Conservation (phyloP, 2,888 invertebrate species). For the Drosophila rubida region DNA sequence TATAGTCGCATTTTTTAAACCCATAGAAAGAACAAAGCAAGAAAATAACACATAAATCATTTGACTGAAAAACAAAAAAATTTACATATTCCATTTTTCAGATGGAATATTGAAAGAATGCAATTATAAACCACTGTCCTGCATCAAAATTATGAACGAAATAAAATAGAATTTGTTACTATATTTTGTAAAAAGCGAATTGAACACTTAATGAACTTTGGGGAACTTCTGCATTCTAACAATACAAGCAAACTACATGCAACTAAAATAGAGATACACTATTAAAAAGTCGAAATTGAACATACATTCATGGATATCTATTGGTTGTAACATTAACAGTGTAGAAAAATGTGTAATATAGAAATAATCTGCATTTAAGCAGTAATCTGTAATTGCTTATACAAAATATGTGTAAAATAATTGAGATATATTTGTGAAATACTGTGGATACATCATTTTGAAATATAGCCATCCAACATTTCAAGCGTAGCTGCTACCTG, state of each 20-base stretch:
- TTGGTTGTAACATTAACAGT: too few relatives aligned
- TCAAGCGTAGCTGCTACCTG: too few relatives aligned
- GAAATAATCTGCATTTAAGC: too few relatives aligned
- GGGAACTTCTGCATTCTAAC: neutral
- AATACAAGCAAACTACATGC: neutral
- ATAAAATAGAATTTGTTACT: constrained; percentile 74
- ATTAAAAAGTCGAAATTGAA: too few relatives aligned
- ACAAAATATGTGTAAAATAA: too few relatives aligned
- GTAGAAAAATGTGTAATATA: too few relatives aligned
- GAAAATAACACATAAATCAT: constrained; percentile 44
- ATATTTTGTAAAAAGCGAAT: constrained; percentile 55
- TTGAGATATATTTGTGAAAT: too few relatives aligned
- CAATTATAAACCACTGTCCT: constrained; percentile 36
- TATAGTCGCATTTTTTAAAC: constrained; percentile 32
- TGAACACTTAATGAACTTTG: neutral
- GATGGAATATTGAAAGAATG: constrained; percentile 30
- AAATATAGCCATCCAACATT: too few relatives aligned
- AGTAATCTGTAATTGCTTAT: too few relatives aligned
- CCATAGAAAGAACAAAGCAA: constrained; percentile 59
- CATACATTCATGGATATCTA: too few relatives aligned
- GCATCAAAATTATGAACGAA: constrained; percentile 69
- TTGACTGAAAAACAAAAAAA: constrained; percentile 59
- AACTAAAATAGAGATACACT: neutral
- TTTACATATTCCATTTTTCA: constrained; percentile 17
- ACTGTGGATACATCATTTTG: too few relatives aligned